Evolutionary conservation across 2,113 vertebrate genomes (phyloP).

Genomic region (Nanorana parkeri): DNA sequence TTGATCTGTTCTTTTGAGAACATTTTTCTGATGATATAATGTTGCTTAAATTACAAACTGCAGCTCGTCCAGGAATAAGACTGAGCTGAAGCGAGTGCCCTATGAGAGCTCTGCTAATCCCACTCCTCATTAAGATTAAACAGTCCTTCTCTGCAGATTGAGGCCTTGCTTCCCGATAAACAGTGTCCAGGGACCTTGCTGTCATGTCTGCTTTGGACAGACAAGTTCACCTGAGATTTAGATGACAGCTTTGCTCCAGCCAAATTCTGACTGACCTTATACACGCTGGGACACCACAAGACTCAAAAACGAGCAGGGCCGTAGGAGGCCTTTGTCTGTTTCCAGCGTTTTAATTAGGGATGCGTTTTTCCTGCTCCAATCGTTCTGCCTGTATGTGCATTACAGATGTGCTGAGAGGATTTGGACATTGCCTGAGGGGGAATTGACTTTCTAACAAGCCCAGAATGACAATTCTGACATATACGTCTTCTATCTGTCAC

Average conservation of each 20-base stretch:
- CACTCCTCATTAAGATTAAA: slow-evolving; percentile 27
- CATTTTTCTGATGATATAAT: background rate
- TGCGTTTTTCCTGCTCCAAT: too few species aligned
- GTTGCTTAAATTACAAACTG: background rate
- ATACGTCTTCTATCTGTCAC: too few species aligned
- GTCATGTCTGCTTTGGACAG: slow-evolving; percentile 33
- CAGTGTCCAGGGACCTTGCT: slow-evolving; percentile 1
- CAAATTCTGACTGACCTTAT: background rate
- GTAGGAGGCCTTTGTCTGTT: background rate
- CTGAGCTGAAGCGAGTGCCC: background rate
- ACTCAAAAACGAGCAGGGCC: background rate
- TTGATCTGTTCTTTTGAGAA: background rate
- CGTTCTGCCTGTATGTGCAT: too few species aligned
- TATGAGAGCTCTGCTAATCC: slow-evolving; percentile 2
- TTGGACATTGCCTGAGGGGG: too few species aligned
- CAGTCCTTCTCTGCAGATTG: background rate
- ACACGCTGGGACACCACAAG: background rate
- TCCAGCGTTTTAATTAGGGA: too few species aligned
- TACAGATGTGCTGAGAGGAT: too few species aligned
- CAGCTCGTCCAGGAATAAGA: background rate
- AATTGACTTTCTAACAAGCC: too few species aligned
- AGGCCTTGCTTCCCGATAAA: slow-evolving; percentile 35
- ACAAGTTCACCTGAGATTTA: slow-evolving; percentile 17
- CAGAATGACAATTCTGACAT: too few species aligned
- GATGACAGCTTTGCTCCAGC: background rate